phyloP scores from a whole-genome alignment of 2,113 vertebrate species.

The Paracanthobrama guichenoti region DNA sequence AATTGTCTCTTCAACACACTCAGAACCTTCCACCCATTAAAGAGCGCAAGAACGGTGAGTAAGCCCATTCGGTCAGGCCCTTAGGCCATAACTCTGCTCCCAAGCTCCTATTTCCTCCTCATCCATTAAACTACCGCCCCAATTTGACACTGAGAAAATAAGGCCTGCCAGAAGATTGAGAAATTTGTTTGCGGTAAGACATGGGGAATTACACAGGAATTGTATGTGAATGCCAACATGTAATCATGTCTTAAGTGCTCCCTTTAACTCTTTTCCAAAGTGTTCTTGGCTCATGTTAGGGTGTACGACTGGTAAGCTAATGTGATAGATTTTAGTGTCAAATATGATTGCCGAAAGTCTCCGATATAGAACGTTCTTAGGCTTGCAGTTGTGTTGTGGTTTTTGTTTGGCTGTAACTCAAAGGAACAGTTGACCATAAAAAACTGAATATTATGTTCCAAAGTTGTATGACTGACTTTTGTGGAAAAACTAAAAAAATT shows the following conservation, averaged over 20 bases:
- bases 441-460: background rate
- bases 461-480: background rate
- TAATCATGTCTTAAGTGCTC: conserved; percentile 58
- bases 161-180: conserved; percentile 49
- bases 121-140: conserved; percentile 60
- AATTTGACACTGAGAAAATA: conserved; percentile 62
- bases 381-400: background rate
- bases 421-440: background rate
- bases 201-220: conserved; percentile 61
- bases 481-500: background rate
- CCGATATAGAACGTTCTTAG: conserved; percentile 17
- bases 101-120: conserved; percentile 42
- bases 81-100: conserved; percentile 4
- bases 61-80: background rate
- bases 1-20: conserved; percentile 75
- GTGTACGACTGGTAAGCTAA: conserved; percentile 40
- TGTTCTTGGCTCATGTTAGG: conserved; percentile 53
- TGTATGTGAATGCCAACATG: conserved; percentile 52
- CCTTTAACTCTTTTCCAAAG: conserved; percentile 51
- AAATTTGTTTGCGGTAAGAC: conserved; percentile 65
- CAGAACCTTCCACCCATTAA: conserved; percentile 77
- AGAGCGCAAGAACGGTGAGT: conserved; percentile 80
- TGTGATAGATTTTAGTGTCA: conserved; percentile 38
- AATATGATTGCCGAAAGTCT: background rate
- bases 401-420: conserved; percentile 6